Evolutionary conservation across 2,888 invertebrate genomes (phyloP).

Genomic region (Malthinus flaveolus): DNA sequence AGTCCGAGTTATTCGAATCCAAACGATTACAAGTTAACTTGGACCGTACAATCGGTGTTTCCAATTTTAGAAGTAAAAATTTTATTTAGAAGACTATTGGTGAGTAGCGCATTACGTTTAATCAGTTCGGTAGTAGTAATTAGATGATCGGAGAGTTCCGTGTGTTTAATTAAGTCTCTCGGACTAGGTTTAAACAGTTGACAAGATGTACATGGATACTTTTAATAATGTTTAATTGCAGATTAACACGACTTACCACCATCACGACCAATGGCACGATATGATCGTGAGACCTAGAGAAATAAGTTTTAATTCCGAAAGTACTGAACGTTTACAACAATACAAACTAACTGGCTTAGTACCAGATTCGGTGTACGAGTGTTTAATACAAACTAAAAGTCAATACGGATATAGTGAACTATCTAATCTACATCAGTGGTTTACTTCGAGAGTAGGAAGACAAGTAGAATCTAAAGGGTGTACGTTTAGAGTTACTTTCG

Average conservation of each 20-base stretch:
- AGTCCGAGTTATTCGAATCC: constrained; percentile 64
- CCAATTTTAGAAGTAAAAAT: constrained; percentile 66
- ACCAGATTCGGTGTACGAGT: constrained; percentile 60
- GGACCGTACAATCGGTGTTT: constrained; percentile 69
- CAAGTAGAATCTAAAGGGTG: constrained; percentile 9
- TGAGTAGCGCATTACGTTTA: constrained; percentile 42
- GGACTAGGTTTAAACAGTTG: no score
- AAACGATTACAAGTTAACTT: constrained; percentile 66
- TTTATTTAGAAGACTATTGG: constrained; percentile 65
- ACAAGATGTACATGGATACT: no score
- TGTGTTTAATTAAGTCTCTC: no score
- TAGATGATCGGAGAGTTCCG: no score
- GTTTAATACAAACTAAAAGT: constrained; percentile 61
- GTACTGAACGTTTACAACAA: constrained; percentile 52
- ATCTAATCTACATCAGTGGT: constrained; percentile 60
- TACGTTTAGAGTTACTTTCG: not conserved
- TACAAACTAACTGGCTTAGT: constrained; percentile 57
- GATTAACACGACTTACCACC: constrained; percentile 58
- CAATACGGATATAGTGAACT: constrained; percentile 61
- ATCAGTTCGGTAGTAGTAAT: not conserved
- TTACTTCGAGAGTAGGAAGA: constrained; percentile 51
- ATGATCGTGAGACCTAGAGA: constrained; percentile 54
- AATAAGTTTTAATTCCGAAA: constrained; percentile 45
- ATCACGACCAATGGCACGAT: constrained; percentile 60
- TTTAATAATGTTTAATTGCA: constrained; percentile 38